Evolutionary conservation across 2,113 vertebrate species (phyloP).

Genomic region (Callipepla californica): DNA sequence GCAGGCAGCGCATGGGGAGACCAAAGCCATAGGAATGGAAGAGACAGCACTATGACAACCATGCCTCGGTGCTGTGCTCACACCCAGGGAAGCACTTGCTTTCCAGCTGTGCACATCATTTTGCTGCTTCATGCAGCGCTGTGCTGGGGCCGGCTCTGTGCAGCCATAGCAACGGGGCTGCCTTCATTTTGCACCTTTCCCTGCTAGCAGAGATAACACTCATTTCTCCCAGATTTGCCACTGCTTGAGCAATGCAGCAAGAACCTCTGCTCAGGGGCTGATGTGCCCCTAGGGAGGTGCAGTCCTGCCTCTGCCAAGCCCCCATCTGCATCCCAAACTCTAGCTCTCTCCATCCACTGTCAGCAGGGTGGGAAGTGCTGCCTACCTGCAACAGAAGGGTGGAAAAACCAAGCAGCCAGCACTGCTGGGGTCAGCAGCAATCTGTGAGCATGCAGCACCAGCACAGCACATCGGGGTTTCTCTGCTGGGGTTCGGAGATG

Average conservation of each 20-base stretch:
- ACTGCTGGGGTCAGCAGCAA: background rate
- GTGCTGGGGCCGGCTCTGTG: background rate
- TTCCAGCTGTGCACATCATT: conserved; percentile 53
- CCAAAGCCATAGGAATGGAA: background rate
- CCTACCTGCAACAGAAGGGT: background rate
- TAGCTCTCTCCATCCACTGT: background rate
- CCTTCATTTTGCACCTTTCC: background rate
- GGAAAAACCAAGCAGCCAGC: background rate
- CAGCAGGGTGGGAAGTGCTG: background rate
- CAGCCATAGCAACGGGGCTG: conserved; percentile 54
- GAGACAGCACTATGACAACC: background rate
- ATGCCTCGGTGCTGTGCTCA: background rate
- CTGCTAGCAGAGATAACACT: background rate
- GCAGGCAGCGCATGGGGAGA: background rate
- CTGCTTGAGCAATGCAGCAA: background rate
- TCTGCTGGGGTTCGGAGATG: background rate
- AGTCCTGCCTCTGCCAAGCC: background rate
- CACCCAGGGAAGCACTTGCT: background rate
- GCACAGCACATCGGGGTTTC: rapidly evolving
- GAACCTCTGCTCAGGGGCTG: background rate
- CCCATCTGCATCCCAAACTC: background rate
- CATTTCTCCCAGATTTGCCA: background rate
- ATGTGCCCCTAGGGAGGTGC: background rate
- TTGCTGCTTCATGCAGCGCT: background rate
- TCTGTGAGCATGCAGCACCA: background rate